Conservation (phyloP, 2,888 invertebrate species). For the Frankliniella intonsa region DNA sequence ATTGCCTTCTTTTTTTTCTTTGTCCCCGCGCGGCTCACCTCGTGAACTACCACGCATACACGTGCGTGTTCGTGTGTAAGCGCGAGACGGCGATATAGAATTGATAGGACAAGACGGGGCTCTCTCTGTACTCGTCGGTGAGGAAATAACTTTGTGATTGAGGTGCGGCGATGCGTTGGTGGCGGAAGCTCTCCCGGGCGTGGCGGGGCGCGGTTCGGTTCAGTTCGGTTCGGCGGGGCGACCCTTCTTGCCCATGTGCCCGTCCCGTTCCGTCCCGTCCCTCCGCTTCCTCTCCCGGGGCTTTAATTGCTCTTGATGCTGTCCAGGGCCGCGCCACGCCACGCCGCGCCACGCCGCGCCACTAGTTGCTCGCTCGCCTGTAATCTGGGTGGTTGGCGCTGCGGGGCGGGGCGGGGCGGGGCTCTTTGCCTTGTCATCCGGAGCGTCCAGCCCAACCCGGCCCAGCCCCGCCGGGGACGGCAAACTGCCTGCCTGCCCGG, state of each 20-base stretch:
- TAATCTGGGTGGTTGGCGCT: background rate
- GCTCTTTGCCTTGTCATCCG: background rate
- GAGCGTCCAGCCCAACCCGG: background rate
- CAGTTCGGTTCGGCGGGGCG: background rate
- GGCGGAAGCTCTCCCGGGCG: background rate
- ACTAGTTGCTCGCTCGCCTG: background rate
- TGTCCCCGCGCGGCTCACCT: no score
- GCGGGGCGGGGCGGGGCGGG: background rate
- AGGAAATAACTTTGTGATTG: background rate
- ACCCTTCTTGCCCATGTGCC: background rate
- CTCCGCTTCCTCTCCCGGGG: background rate
- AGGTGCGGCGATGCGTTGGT: background rate
- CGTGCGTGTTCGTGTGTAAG: no score
- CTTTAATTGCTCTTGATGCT: constrained; percentile 14
- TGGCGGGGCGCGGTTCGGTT: background rate
- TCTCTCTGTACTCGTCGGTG: background rate
- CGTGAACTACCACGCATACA: no score
- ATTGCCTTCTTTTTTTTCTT: no score
- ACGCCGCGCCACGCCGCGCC: no score
- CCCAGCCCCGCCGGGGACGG: background rate
- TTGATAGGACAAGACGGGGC: background rate
- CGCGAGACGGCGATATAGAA: no score
- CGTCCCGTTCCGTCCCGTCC: background rate
- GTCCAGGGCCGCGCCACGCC: background rate
- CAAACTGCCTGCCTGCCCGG: background rate